Base-by-base conservation (phyloP, 2,797 vertebrate genomes). In the Crocidura indochinensis region DNA sequence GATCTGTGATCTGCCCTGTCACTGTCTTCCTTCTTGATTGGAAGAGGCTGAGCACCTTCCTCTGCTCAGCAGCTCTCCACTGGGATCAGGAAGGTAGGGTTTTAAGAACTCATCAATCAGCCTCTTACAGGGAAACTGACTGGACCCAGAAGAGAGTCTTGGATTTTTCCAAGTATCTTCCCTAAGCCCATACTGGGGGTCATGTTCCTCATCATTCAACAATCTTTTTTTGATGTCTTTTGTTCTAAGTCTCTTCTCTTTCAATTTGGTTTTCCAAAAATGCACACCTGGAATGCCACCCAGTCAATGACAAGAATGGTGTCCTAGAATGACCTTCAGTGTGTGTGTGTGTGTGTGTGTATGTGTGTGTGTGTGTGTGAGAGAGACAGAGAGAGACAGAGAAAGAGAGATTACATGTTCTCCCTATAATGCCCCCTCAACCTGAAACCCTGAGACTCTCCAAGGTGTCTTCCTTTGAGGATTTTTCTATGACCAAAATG, bases 231-330 rank as follows among this genome's bases (percentile, higher is more conserved):
- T 53, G n/a, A 56, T 53, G 47, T 19, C 49, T 82, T 95, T 90
- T 85, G 38, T 73, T 86, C n/a, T 29, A 49, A 68, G 64, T 26
- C 38, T 2, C 68, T 47, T 80, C 69, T 82, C 67, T 92, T 38
- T 87, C 73, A 72, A 46, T 53, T 88, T 60, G 12, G 7, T 82
- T 95, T 94, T 91, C 51, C 80, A 49, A 10, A 19, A n/a, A 20
- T 80, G 38, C 56, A 79, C 49, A 29, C 78, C 49, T 20, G 47
- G 51, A 87, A 91, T 76, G 12, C 46, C 82, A 12, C 10, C 17
- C 8, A 76, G 20, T 47, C 31, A 3, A 60, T 80, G 44, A 71
- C 24, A 83, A 83, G 3, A 2, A 81, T 67, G 4, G 5, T 38
- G 14, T 2, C 69, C 60, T n/a, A 44, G 15, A 44, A 46, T 87